A percentile compares a stretch with the other conserved stretches of the same genome.
Evolutionary conservation across 2,888 invertebrate genomes (phyloP).

Genomic region (Chymomyza fuscimana): DNA sequence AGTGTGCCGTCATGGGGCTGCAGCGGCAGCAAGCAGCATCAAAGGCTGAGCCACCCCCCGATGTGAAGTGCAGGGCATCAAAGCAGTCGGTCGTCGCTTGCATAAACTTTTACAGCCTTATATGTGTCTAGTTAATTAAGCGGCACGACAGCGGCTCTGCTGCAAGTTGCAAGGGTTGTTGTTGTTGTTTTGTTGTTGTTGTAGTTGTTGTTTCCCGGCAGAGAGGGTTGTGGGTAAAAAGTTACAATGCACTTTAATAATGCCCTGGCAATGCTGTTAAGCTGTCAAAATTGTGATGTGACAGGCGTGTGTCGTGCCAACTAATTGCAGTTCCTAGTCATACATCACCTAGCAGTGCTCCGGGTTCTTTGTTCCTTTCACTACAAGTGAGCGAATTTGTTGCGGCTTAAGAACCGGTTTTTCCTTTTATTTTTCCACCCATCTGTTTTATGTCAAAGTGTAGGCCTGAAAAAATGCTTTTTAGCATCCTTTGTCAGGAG

Average conservation of each 20-base stretch:
- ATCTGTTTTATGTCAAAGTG: background rate
- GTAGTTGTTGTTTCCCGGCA: background rate
- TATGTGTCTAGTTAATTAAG: conserved; percentile 60
- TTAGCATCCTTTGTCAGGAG: background rate
- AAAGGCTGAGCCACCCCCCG: conserved; percentile 45
- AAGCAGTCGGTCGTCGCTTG: conserved; percentile 30
- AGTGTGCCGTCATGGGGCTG: conserved; percentile 23
- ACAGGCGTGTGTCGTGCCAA: conserved; percentile 61
- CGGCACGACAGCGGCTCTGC: conserved; percentile 59
- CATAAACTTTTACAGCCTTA: conserved; percentile 26
- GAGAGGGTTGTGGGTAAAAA: conserved; percentile 4
- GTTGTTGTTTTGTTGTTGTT: background rate
- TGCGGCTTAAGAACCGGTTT: background rate
- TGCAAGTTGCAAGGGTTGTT: conserved; percentile 63
- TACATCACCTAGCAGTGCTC: background rate
- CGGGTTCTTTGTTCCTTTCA: background rate
- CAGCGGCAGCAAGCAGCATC: conserved; percentile 50
- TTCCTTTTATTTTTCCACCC: background rate
- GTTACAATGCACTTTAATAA: background rate
- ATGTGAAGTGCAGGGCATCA: conserved; percentile 37
- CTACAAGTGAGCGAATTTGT: background rate
- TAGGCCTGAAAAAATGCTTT: conserved; percentile 2
- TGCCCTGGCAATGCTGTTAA: conserved; percentile 37
- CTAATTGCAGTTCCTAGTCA: conserved; percentile 62
- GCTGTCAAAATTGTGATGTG: conserved; percentile 60